phyloP scores from a whole-genome alignment of 2,113 vertebrate species.

The Callorhinus ursinus region DNA sequence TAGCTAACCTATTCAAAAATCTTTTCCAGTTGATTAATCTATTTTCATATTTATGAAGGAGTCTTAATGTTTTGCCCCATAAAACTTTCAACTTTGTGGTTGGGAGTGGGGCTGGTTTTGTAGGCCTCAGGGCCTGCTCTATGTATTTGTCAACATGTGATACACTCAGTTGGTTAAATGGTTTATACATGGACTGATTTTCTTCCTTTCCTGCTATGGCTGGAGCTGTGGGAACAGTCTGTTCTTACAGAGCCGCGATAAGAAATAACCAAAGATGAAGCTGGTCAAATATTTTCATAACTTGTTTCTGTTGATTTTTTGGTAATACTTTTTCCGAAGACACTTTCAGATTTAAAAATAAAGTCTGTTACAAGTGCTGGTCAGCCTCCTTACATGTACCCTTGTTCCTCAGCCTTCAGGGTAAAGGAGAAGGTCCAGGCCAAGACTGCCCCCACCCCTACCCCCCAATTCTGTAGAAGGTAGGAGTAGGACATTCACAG shows the following conservation, averaged over 20 bases:
- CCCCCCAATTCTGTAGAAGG: not conserved
- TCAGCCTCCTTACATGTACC: slow-evolving; percentile 42
- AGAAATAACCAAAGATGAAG: slow-evolving; percentile 92
- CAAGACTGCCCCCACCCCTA: not conserved
- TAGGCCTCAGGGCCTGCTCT: slow-evolving; percentile 81
- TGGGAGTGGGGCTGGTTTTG: slow-evolving; percentile 86
- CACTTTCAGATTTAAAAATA: slow-evolving; percentile 89
- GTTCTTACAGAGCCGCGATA: slow-evolving; percentile 85
- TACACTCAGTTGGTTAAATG: slow-evolving; percentile 63
- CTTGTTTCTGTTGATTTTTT: slow-evolving; percentile 86
- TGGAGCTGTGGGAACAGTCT: slow-evolving; percentile 80
- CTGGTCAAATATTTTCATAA: slow-evolving; percentile 88
- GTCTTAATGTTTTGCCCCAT: slow-evolving; percentile 92
- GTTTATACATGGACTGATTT: slow-evolving; percentile 83
- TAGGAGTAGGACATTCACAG: not conserved
- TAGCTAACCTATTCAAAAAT: slow-evolving; percentile 87
- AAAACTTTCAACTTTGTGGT: slow-evolving; percentile 88
- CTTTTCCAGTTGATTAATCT: slow-evolving; percentile 88
- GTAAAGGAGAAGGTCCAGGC: not conserved
- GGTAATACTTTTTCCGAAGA: slow-evolving; percentile 86
- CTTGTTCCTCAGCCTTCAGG: not conserved
- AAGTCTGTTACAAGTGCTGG: slow-evolving; percentile 74
- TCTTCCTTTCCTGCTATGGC: slow-evolving; percentile 81
- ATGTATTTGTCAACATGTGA: slow-evolving; percentile 85
- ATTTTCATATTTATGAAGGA: slow-evolving; percentile 96